Evolutionary conservation across 2,888 invertebrate species (phyloP), one percentile per base, ranked within the genome.

Genomic region (Harpalus rubripes): DNA sequence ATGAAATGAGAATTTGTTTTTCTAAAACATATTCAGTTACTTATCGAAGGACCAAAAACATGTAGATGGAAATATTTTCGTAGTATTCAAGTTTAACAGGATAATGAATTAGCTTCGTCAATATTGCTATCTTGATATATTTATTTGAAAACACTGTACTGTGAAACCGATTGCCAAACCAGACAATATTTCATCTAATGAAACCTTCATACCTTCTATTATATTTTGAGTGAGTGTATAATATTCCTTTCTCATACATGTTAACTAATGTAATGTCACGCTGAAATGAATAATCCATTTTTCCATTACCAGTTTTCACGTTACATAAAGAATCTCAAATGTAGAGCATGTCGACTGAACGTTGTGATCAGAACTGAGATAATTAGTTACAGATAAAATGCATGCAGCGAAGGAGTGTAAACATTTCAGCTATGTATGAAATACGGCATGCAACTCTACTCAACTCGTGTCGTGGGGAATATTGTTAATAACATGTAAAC

Each of bases 321-420:
- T 68, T 68, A 68, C 68, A 68, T 68, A 68, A 68, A 68, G 68
- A 68, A 39, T 68, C 68, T 39, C 63, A 39, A 39, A 68, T 68
- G 68, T 68, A 39, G 68, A 68, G 68, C 68, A 68, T 68, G 39
- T 68, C 68, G 32, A 63, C 22, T 32, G 10, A 63, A 63, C 26
- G 63, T 26, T 26, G 26, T 26, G 63, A 39, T 68, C 39, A n/a
- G 15, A 39, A 39, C 68, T 15, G 12, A 26, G 68, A 68, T 68
- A 68, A 68, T 68, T 68, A 68, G 68, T 68, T 68, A 32, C 68
- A 39, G 26, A 39, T 68, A 68, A 68, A 68, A 68, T 68, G 68
- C 68, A 32, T 68, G 68, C 68, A n/a, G 39, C n/a, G 39, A 68
- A 68, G 68, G 68, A 68, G 68, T 68, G 68, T 68, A 68, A 68